A percentile compares a stretch with the other conserved stretches of the same genome.
phyloP scores from a whole-genome alignment of 2,113 vertebrate species.

The Mormyrus lacerda region DNA sequence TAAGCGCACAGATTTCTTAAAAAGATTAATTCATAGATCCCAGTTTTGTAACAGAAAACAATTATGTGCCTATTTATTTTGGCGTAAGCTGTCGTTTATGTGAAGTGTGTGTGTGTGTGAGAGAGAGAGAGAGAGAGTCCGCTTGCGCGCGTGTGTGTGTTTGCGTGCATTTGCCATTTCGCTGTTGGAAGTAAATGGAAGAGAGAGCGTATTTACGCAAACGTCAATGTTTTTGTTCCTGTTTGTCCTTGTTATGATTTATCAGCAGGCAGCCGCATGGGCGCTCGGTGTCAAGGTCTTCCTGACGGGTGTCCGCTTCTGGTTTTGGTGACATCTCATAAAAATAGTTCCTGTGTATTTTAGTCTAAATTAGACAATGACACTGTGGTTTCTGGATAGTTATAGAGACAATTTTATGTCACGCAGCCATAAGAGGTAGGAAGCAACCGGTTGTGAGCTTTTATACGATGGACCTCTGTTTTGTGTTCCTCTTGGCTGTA shows the following conservation, averaged over 20 bases:
- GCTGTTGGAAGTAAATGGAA: neutral
- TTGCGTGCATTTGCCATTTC: neutral
- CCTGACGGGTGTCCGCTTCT: conserved; percentile 45
- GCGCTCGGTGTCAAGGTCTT: conserved; percentile 37
- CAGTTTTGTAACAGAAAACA: neutral
- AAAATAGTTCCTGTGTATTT: neutral
- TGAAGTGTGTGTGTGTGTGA: neutral
- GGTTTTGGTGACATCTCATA: conserved; percentile 32
- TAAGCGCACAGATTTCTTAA: conserved; percentile 1
- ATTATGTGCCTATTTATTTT: neutral
- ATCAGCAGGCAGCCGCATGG: conserved; percentile 13
- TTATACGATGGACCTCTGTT: conserved; percentile 44
- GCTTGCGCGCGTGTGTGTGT: neutral
- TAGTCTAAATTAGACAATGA: conserved; percentile 11
- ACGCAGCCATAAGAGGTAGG: conserved; percentile 29
- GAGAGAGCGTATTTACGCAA: neutral
- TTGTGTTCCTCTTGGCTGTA: conserved; percentile 35
- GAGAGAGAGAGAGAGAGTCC: too few relatives aligned
- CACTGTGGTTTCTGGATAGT: conserved; percentile 20
- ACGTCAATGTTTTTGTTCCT: neutral
- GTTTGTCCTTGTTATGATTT: conserved; percentile 4
- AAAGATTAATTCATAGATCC: neutral
- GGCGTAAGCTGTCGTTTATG: neutral
- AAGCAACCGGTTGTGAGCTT: neutral
- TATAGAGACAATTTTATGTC: conserved; percentile 25